Percentiles rank a stretch among this genome's conserved stretches.
phyloP scores from a whole-genome alignment of 2,113 vertebrate genomes.

The Chiloscyllium plagiosum region DNA sequence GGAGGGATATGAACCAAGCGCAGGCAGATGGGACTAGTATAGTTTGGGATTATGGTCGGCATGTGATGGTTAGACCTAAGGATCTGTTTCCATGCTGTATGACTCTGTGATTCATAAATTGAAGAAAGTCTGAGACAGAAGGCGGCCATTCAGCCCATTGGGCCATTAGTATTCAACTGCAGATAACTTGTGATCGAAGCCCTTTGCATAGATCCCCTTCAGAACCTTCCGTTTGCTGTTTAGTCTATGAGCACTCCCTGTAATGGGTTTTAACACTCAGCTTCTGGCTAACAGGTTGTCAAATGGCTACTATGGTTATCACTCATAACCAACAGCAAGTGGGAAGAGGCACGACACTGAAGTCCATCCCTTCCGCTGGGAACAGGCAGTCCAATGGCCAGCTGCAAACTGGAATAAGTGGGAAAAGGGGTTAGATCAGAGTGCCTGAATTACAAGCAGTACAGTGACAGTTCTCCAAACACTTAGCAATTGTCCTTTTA shows the following conservation, averaged over 20 bases:
- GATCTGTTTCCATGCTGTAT: too few species aligned
- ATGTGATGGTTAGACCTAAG: too few species aligned
- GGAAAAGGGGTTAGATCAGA: slow-evolving; percentile 18
- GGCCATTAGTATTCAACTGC: neutral
- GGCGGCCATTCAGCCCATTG: neutral
- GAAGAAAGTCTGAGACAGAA: neutral
- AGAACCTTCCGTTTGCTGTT: neutral
- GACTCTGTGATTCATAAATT: neutral
- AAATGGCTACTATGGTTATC: neutral
- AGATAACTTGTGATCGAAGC: neutral
- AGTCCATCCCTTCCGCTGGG: neutral
- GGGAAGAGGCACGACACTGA: neutral
- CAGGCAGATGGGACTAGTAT: too few species aligned
- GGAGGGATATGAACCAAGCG: too few species aligned
- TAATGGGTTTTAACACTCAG: neutral
- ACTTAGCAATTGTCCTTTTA: neutral
- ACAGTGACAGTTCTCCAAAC: neutral
- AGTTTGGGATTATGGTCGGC: too few species aligned
- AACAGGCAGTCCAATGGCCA: neutral
- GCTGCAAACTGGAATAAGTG: slow-evolving; percentile 26
- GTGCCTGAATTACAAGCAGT: neutral
- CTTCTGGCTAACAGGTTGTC: neutral
- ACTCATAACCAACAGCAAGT: neutral
- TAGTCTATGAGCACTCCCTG: neutral
- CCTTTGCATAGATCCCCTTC: neutral